A percentile compares a stretch with the other conserved stretches of the same genome.
Evolutionary conservation across 2,797 vertebrate species (phyloP).

Genomic region (Sebastes trivittatus): DNA sequence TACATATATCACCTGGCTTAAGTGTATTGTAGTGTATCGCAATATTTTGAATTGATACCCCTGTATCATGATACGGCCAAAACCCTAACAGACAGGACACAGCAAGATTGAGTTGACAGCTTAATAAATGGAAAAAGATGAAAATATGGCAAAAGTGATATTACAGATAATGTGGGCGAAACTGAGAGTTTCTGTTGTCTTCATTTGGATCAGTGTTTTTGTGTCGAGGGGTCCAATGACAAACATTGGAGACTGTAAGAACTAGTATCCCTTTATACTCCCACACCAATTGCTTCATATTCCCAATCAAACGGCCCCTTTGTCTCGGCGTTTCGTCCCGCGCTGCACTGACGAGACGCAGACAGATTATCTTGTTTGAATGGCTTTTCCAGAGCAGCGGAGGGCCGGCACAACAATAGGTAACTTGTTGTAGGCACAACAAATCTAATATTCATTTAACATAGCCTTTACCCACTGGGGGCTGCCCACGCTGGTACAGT

Average conservation of each 20-base stretch:
- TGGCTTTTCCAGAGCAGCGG: slow-evolving; percentile 78
- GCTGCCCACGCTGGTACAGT: slow-evolving; percentile 71
- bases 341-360: slow-evolving; percentile 74
- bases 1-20: too few species aligned
- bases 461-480: slow-evolving; percentile 59
- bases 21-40: too few species aligned
- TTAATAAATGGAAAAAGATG: neutral
- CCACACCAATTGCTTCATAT: slow-evolving; percentile 74
- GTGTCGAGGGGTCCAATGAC: slow-evolving; percentile 4
- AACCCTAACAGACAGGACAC: neutral
- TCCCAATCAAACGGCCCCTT: slow-evolving; percentile 78
- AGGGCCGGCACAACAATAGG: slow-evolving; percentile 82
- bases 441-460: slow-evolving; percentile 81
- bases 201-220: slow-evolving; percentile 21
- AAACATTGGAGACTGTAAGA: slow-evolving; percentile 47
- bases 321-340: slow-evolving; percentile 74
- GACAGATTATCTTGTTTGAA: slow-evolving; percentile 85
- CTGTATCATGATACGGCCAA: too few species aligned
- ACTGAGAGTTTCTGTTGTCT: neutral
- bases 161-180: neutral
- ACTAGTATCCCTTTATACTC: slow-evolving; percentile 65
- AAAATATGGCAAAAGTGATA: neutral
- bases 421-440: slow-evolving; percentile 84
- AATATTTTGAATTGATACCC: too few species aligned
- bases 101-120: slow-evolving; percentile 1